Base-by-base conservation (phyloP, 2,888 invertebrate genomes). In the Ophion ellenae region DNA sequence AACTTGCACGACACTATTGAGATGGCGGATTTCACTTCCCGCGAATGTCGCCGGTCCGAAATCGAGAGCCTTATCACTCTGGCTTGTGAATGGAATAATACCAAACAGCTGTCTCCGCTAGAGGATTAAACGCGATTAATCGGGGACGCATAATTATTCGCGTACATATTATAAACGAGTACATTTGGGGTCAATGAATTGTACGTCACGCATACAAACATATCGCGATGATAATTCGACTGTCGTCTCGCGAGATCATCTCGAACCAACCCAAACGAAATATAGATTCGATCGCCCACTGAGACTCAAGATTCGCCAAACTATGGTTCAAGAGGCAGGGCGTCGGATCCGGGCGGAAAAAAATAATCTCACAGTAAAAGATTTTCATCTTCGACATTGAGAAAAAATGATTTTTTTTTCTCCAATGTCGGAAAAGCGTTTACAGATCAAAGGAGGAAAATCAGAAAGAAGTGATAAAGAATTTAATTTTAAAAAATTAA, bases 41-140 rank as follows among this genome's bases (percentile, higher is more conserved):
- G 36, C 53, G 64, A 73, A 59, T 32, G 14, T 67, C 10, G 36
- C 40, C 61, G 14, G 47, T 47, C 73, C 57, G 36, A 57, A 28
- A 80, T 59, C 75, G 81, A 76, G 64, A 77, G 10, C 71, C 40
- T 78, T 73, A 69, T 74, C 73, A 67, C 20, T 9, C n/a, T 14
- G 40, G 79, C 32, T 79, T 63, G 40, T 71, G 45, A 76, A 84
- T 71, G 75, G 75, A 84, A 84, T 80, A 70, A 47, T 75, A 84
- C 75, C 75, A 40, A 69, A 79, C 79, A 79, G 75, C 70, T 83
- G 83, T 74, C 59, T 57, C n/a, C 24, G 61, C 10, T n/a, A 70
- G 74, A 79, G 80, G 80, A 80, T 79, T 66, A 70, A 45, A 69
- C 53, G 64, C 66, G 45, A 76, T 84, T 71, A 76, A 59, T 81